Base-by-base conservation (phyloP, 2,113 vertebrate genomes). In the Nyctibius bracteatus region DNA sequence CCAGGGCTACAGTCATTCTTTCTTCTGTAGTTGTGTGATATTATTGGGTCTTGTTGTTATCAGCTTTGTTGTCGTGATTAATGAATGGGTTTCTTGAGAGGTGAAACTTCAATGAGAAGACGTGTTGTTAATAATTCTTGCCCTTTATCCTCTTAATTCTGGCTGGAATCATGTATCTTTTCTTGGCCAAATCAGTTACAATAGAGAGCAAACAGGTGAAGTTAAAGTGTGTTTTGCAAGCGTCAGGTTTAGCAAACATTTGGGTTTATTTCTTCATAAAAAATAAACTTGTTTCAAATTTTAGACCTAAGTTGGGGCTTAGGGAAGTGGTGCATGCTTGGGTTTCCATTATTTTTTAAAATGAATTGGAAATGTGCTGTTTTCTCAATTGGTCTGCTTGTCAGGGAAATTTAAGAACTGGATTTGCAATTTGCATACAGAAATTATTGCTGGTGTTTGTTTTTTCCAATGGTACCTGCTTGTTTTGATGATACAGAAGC, bases 261-360 rank as follows among this genome's bases (percentile, higher is more conserved):
- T 30, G 16, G 2, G 6, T 3, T 62, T 27, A 43, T n/a, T 89
- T 17, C 6, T 54, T 46, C 30, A 5, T 47, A 21, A 33, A 41
- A 67, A 71, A 62, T 33, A 52, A 88, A 35, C 22, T 33, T 23
- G 31, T 25, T 73, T 83, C 12, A 35, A 39, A 65, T 72, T 52
- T 72, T 20, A 43, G 23, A 16, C 12, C 9, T 2, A 5, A 27
- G 7, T 20, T n/a, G 52, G 31, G 33, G 8, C 70, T 39, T 44
- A 4, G 46, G 25, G 12, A 58, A 51, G 43, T 16, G 25, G 10
- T 39, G 1, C 3, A 0, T 23, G 27, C 12, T 23, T 7, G 3
- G 5, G 6, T 65, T 84, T 28, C 68, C 18, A 5, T 78, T 54
- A 10, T 70, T 55, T 19, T n/a, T 15, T 13, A 8, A 47, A 73